Evolutionary conservation across 2,888 invertebrate species (phyloP).

Genomic region (Drosophila falleni): DNA sequence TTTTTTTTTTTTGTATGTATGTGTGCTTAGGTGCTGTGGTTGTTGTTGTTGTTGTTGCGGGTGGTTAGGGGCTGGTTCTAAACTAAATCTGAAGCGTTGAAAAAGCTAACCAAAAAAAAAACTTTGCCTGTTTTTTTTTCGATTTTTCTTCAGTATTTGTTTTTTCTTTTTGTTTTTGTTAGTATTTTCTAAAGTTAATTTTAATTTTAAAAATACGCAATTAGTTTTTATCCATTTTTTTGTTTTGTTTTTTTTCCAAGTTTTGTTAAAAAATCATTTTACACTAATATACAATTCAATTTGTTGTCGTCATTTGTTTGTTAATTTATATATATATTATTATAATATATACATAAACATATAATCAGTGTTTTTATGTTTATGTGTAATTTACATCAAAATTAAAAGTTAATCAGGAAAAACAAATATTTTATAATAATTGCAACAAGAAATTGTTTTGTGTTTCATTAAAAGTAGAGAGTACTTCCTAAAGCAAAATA

Average conservation of each 20-base stretch:
- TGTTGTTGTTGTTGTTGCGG: conserved; percentile 12
- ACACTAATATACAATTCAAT: conserved; percentile 61
- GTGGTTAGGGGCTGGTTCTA: conserved; percentile 3
- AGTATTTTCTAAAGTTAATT: conserved; percentile 58
- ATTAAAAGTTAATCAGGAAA: conserved; percentile 16
- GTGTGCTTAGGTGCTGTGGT: conserved; percentile 22
- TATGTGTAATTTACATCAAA: conserved; percentile 20
- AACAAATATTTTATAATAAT: conserved; percentile 46
- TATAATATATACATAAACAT: conserved; percentile 49
- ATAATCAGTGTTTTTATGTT: conserved; percentile 12
- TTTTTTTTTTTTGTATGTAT: conserved; percentile 18
- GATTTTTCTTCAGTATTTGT: conserved; percentile 9
- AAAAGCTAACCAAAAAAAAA: conserved; percentile 20
- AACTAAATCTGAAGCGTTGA: conserved; percentile 15
- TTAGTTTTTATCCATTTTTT: conserved; percentile 25
- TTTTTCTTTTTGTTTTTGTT: conserved; percentile 32
- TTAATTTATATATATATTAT: conserved; percentile 33
- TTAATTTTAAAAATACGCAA: conserved; percentile 47
- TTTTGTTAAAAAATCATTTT: conserved; percentile 38
- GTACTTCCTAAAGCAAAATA: conserved; percentile 33
- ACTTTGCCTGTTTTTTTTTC: conserved; percentile 7
- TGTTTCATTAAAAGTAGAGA: conserved; percentile 12
- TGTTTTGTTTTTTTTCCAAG: conserved; percentile 29
- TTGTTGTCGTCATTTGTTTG: conserved; percentile 19
- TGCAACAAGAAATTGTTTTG: conserved; percentile 46